phyloP scores from a whole-genome alignment of 2,113 vertebrate genomes.

The Ascaphus truei region DNA sequence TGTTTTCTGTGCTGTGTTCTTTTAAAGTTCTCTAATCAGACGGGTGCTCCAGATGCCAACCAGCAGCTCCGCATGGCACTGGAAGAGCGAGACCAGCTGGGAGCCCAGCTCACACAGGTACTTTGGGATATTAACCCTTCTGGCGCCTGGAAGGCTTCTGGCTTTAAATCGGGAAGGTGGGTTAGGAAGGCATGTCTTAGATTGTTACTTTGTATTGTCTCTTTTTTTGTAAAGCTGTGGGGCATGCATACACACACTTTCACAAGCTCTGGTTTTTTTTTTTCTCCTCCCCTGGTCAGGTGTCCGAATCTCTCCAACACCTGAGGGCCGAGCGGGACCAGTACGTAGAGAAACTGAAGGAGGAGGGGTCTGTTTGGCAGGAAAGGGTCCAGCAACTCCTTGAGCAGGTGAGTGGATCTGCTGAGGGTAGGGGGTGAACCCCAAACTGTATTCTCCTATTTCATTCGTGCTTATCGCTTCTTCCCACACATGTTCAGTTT shows the following conservation, averaged over 20 bases:
- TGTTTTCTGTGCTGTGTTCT: not conserved
- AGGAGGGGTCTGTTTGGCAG: conserved; percentile 81
- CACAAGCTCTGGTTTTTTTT: not conserved
- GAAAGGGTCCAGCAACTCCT: conserved; percentile 80
- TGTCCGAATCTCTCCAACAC: conserved; percentile 71
- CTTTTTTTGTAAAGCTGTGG: no score
- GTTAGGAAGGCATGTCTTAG: not conserved
- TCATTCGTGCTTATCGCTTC: no score
- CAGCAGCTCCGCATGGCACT: conserved; percentile 79
- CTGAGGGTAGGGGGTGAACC: not conserved
- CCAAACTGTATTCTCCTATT: not conserved
- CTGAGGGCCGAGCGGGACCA: conserved; percentile 82
- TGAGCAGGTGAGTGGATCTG: conserved; percentile 72
- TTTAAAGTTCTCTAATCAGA: conserved; percentile 75
- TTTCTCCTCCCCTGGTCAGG: conserved; percentile 56
- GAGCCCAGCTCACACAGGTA: conserved; percentile 73
- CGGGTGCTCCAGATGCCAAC: conserved; percentile 65
- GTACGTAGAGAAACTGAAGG: conserved; percentile 77
- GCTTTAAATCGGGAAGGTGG: not conserved
- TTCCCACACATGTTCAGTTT: no score
- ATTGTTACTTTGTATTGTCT: no score
- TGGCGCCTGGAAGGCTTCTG: no score
- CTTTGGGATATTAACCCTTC: no score
- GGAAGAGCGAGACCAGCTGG: conserved; percentile 77
- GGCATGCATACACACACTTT: no score